These are phyloP conservation scores for Parochlus steinenii DNA, from an alignment of 2,888 invertebrate species.

Conservation along the genomic window DNA sequence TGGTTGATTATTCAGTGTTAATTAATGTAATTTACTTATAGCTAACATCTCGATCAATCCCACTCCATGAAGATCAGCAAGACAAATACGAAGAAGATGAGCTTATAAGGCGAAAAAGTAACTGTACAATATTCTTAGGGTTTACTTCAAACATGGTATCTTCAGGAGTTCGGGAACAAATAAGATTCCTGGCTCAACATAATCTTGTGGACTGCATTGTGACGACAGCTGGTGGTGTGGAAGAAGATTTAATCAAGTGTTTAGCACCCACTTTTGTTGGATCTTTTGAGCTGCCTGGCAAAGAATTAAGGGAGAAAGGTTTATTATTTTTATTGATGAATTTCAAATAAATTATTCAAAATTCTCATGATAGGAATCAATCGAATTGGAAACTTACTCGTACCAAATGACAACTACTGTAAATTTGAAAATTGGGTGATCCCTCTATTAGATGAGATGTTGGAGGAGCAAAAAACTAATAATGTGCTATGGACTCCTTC, in stretches of 20 bases:
- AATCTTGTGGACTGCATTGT: conserved; percentile 84
- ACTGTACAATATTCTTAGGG: conserved; percentile 91
- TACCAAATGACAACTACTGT: conserved; percentile 97
- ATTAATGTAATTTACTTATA: conserved; percentile 19
- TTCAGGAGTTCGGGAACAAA: conserved; percentile 80
- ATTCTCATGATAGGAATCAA: conserved; percentile 56
- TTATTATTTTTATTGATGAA: conserved; percentile 23
- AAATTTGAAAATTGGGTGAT: conserved; percentile 91
- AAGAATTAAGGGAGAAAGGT: conserved; percentile 61
- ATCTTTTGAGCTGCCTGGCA: conserved; percentile 72
- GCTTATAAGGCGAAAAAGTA: conserved; percentile 55
- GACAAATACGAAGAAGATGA: conserved; percentile 59
- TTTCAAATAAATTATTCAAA: not conserved
- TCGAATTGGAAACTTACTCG: conserved; percentile 72
- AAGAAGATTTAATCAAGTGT: conserved; percentile 98
- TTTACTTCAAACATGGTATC: conserved; percentile 97
- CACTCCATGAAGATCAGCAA: conserved; percentile 46
- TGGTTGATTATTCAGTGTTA: conserved; percentile 10
- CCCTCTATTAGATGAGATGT: conserved; percentile 81
- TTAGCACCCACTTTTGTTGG: conserved; percentile 88
- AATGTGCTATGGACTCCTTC: conserved; percentile 81
- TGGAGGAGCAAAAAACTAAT: conserved; percentile 66
- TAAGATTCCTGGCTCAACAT: conserved; percentile 72
- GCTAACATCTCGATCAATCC: conserved; percentile 52
- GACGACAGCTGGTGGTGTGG: conserved; percentile 93